Base-by-base conservation (phyloP, 1,140 invertebrate genomes). In the Drosophila obscura region DNA sequence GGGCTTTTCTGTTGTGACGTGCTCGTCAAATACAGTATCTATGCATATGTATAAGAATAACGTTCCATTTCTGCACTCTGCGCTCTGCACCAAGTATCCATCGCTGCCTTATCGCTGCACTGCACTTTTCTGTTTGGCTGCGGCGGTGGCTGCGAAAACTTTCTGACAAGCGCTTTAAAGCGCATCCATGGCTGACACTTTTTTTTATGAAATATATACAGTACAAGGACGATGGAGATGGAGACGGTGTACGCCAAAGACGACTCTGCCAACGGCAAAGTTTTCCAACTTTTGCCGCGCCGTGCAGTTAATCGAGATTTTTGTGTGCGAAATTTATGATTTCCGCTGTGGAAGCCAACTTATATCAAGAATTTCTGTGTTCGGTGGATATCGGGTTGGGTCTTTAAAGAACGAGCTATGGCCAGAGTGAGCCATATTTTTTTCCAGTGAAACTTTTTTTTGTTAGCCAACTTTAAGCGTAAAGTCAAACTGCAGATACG, bases 151-250 rank as follows among this genome's bases (percentile, higher is more conserved):
- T 24, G 22, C 31, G 57, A 74, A 85, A 81, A 87, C 41, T 87
- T 87, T 88, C 24, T 88, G 83, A 88, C 83, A 82, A 68, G 78
- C 79, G 60, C 64, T 88, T 87, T 87, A 79, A 88, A 82, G 55
- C 66, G 73, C 71, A 78, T 78, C 59, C 74, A 64, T 44, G 51
- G 66, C 61, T 79, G 63, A 76, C 79, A 72, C 28, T 76, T 63
- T 75, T 59, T 62, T 56, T 11, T 69, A 8, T 35, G 5, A 52
- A 52, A 53, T 53, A 53, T 53, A 62, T 73, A 79, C 60, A 84
- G 74, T 79, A 67, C 50, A 60, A 43, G 26, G 24, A 46, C 46
- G 22, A 19, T 46, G 28, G 11, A n/a, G 50, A 24, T 15, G 58
- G 11, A 4, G 35, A 39, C 11, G 11, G 11, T 13, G 35, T 9